phyloP scores from a whole-genome alignment of 2,888 invertebrate species.

The Piscicola geometra region DNA sequence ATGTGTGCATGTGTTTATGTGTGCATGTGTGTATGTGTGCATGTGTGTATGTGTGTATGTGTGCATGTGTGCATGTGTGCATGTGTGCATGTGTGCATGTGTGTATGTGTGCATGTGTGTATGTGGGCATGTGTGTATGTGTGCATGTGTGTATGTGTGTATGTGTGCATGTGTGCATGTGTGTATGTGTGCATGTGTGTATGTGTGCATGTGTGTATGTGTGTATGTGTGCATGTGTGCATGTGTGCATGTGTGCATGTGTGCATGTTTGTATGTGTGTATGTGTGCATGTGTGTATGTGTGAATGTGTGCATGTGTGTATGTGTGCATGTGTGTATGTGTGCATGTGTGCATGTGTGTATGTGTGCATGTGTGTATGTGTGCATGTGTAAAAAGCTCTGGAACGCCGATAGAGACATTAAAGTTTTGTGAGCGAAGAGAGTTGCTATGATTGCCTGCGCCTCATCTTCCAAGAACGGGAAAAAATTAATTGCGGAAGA shows the following conservation, averaged over 20 bases:
- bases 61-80: conserved; percentile 18
- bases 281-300: conserved; percentile 34
- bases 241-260: conserved; percentile 32
- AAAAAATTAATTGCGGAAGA: too few species aligned
- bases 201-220: conserved; percentile 26
- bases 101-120: conserved; percentile 14
- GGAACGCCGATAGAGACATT: too few species aligned
- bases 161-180: conserved; percentile 19
- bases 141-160: conserved; percentile 27
- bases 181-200: conserved; percentile 27
- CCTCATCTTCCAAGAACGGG: too few species aligned
- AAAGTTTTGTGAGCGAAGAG: too few species aligned
- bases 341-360: conserved; percentile 31
- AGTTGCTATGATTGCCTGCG: too few species aligned
- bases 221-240: conserved; percentile 29
- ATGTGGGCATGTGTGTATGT: conserved; percentile 15
- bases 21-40: conserved; percentile 2
- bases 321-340: conserved; percentile 35
- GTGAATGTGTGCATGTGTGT: conserved; percentile 33
- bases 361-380: conserved; percentile 29
- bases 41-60: conserved; percentile 20
- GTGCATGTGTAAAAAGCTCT: conserved; percentile 18
- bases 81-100: conserved; percentile 18
- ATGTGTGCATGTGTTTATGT: conserved; percentile 13
- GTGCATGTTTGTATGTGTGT: conserved; percentile 33